These are phyloP conservation scores for Macrophya annulata DNA, from an alignment of 2,888 invertebrate genomes.

Conservation along the genomic window DNA sequence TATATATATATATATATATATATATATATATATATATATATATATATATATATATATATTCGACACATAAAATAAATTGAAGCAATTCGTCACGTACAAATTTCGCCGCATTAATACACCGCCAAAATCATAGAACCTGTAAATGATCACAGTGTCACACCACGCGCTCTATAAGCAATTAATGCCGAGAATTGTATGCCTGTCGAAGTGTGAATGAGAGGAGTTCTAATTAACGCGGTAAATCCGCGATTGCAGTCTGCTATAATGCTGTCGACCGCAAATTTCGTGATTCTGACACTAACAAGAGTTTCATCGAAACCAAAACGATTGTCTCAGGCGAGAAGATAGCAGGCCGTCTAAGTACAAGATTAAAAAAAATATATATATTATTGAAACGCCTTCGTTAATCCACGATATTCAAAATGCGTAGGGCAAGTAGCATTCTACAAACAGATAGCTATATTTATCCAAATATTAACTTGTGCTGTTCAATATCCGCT, in stretches of 20 bases:
- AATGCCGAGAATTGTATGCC: not conserved
- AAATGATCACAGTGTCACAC: not conserved
- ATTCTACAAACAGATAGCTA: not conserved
- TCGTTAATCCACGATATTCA: not conserved
- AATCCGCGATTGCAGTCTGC: not conserved
- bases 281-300: not conserved
- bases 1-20: no score
- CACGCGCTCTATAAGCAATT: not conserved
- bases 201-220: not conserved
- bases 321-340: not conserved
- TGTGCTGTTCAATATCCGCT: not conserved
- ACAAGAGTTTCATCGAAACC: not conserved
- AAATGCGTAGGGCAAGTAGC: not conserved
- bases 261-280: not conserved
- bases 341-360: not conserved
- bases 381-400: not conserved
- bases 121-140: not conserved
- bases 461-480: not conserved
- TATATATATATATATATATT: no score
- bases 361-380: not conserved
- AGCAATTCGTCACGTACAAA: conserved; percentile 7
- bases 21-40: no score
- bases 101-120: not conserved
- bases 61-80: conserved; percentile 21
- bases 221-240: conserved; percentile 7